These are phyloP conservation scores for Mycteria americana DNA, from an alignment of 2,797 vertebrate species.

Conservation along the genomic window DNA sequence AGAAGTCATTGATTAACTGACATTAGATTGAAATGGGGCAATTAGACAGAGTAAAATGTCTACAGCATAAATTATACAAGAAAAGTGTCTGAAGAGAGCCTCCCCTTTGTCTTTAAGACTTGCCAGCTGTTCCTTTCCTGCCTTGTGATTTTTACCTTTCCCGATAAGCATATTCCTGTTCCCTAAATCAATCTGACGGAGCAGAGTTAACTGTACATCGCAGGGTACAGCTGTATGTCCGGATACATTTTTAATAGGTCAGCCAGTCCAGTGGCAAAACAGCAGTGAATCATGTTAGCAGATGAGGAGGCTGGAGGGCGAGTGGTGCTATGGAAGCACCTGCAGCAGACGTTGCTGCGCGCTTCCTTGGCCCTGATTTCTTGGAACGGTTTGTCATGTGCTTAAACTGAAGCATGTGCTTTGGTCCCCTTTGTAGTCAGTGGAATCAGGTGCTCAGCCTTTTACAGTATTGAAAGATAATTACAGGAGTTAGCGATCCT, in stretches of 20 bases:
- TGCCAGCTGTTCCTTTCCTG: conserved; percentile 37
- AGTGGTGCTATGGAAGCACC: neutral
- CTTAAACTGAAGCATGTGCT: neutral
- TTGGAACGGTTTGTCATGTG: neutral
- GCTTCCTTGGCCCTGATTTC: neutral
- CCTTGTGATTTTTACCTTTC: conserved; percentile 41
- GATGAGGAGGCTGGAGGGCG: neutral
- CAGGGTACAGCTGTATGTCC: conserved; percentile 32
- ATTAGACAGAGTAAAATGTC: conserved; percentile 62
- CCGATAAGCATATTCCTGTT: conserved; percentile 32
- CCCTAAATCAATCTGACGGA: conserved; percentile 16
- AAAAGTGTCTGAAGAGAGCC: conserved; percentile 32
- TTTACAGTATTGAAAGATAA: neutral
- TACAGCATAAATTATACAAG: conserved; percentile 66
- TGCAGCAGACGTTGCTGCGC: neutral
- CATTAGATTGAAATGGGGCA: conserved; percentile 67
- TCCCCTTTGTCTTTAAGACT: conserved; percentile 54
- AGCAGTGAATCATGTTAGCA: neutral
- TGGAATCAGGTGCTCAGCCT: neutral
- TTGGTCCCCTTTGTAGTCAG: neutral
- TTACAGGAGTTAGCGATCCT: neutral
- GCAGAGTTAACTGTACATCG: conserved; percentile 12
- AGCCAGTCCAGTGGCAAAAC: neutral
- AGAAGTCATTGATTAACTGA: conserved; percentile 60
- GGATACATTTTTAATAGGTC: conserved; percentile 51